Evolutionary conservation across 2,797 vertebrate genomes (phyloP).

Genomic region (Dermochelys coriacea): DNA sequence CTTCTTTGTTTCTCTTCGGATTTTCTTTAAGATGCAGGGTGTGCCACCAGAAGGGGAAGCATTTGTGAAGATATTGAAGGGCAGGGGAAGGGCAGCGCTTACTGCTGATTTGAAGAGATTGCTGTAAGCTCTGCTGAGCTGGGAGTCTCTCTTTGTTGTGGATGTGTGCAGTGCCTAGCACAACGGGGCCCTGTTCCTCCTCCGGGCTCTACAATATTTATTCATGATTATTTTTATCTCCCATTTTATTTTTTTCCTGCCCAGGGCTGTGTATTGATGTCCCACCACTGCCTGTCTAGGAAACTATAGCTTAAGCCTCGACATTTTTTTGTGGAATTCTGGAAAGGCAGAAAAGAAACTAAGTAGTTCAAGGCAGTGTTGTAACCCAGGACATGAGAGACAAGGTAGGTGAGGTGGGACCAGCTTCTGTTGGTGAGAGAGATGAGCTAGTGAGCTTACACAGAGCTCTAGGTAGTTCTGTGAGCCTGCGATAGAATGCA

Average conservation of each 20-base stretch:
- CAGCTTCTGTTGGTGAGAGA: background rate
- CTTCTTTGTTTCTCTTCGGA: slow-evolving; percentile 59
- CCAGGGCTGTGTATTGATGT: background rate
- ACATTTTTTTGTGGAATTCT: background rate
- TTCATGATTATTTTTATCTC: background rate
- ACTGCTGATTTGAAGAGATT: background rate
- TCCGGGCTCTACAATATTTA: background rate
- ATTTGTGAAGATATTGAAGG: slow-evolving; percentile 61
- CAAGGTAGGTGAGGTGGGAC: background rate
- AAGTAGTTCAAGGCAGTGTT: background rate
- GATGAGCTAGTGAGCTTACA: background rate
- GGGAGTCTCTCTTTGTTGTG: background rate
- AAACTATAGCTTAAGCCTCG: background rate
- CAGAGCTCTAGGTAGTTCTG: background rate
- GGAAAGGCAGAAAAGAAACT: background rate
- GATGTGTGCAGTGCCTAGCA: background rate
- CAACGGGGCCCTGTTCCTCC: accelerated
- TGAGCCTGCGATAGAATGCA: background rate
- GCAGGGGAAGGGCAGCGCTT: slow-evolving; percentile 41
- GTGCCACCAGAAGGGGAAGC: slow-evolving; percentile 23
- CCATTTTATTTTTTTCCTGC: background rate
- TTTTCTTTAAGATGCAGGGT: background rate
- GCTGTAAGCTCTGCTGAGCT: background rate
- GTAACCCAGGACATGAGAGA: background rate
- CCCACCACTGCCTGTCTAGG: background rate